These are phyloP conservation scores for Heliconius aoede DNA, from an alignment of 2,888 invertebrate genomes.

Conservation along the genomic window DNA sequence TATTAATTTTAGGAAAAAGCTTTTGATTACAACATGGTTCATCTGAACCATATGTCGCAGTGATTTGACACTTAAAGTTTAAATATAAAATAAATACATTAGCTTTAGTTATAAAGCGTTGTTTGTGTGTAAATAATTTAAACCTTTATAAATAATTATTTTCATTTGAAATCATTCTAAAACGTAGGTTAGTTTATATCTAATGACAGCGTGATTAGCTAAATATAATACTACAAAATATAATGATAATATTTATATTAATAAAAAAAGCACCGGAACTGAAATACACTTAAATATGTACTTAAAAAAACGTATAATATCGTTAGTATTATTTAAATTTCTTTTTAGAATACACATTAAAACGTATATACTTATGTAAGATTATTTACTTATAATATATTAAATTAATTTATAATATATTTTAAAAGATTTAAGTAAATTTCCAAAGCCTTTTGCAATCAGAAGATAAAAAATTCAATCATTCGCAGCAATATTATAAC, in stretches of 20 bases:
- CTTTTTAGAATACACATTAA: background rate
- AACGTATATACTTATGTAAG: constrained; percentile 12
- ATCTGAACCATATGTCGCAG: background rate
- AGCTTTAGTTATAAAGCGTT: background rate
- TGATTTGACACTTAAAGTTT: background rate
- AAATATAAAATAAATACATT: background rate
- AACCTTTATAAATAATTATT: background rate
- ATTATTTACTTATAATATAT: background rate
- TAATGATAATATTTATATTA: background rate
- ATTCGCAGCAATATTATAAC: constrained; percentile 9
- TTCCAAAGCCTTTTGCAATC: background rate
- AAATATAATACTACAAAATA: background rate
- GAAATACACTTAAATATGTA: background rate
- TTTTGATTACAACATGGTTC: background rate
- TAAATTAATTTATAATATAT: too few relatives aligned
- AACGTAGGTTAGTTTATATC: constrained; percentile 1
- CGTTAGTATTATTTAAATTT: background rate
- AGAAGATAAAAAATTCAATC: background rate
- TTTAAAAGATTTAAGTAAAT: background rate
- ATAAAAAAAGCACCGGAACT: constrained; percentile 13
- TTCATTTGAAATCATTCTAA: constrained; percentile 13
- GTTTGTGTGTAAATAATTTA: too few relatives aligned
- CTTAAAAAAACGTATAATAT: background rate
- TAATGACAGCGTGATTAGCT: constrained; percentile 10
- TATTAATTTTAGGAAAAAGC: background rate